Conservation (phyloP, 1,140 invertebrate species). For the Ephestia elutella region DNA sequence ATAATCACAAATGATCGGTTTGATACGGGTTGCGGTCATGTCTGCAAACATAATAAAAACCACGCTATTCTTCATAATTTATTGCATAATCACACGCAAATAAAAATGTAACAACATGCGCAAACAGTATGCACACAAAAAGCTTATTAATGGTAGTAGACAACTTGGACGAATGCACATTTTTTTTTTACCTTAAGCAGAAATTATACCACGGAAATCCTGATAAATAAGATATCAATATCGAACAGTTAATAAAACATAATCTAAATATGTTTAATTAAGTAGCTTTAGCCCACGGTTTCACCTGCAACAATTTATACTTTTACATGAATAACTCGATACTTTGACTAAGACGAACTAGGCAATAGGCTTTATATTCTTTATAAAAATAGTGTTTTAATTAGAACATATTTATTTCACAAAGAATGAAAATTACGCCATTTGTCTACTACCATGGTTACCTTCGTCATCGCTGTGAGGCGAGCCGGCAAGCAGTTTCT, state of each 20-base stretch:
- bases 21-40: conserved; percentile 43
- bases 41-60: conserved; percentile 26
- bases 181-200: no score
- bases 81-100: conserved; percentile 34
- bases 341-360: no score
- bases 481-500: conserved; percentile 77
- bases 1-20: conserved; percentile 47
- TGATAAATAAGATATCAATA: conserved; percentile 1
- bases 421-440: not conserved
- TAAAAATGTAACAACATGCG: conserved; percentile 46
- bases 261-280: no score
- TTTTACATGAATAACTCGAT: no score
- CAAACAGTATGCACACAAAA: conserved; percentile 60
- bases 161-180: conserved; percentile 11
- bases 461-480: conserved; percentile 87
- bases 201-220: no score
- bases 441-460: conserved; percentile 47
- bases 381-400: no score
- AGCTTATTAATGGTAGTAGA: conserved; percentile 37
- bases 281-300: no score
- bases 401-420: not conserved
- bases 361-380: no score
- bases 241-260: no score
- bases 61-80: conserved; percentile 25
- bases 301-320: no score